These are phyloP conservation scores for Holcopasites calliopsidis DNA, from an alignment of 1,140 invertebrate genomes.

Conservation along the genomic window DNA sequence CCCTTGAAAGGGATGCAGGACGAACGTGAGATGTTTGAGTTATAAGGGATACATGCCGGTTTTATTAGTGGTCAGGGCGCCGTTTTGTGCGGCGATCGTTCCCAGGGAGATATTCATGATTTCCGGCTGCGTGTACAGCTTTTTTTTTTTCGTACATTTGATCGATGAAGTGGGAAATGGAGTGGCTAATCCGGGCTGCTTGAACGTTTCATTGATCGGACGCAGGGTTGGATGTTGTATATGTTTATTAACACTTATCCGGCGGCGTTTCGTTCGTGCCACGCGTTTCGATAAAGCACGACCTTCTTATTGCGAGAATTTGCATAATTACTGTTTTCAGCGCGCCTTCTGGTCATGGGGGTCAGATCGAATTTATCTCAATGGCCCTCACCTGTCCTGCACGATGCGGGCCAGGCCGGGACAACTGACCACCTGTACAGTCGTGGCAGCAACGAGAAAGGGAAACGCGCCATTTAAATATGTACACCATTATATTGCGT, in stretches of 20 bases:
- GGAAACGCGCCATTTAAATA: too few relatives aligned
- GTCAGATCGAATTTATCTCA: slow-evolving; percentile 79
- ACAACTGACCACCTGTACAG: slow-evolving; percentile 76
- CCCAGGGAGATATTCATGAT: not conserved
- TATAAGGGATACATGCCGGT: not conserved
- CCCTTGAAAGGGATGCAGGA: not conserved
- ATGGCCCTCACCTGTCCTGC: slow-evolving; percentile 77
- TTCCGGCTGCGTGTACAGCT: not conserved
- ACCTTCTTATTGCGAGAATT: slow-evolving; percentile 69
- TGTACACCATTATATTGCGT: too few relatives aligned
- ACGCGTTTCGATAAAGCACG: slow-evolving; percentile 29
- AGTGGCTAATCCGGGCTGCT: not conserved
- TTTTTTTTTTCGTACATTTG: not conserved
- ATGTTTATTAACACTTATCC: too few relatives aligned
- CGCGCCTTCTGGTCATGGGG: slow-evolving; percentile 72
- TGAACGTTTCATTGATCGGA: too few relatives aligned
- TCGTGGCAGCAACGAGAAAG: slow-evolving; percentile 55
- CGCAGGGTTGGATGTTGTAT: too few relatives aligned
- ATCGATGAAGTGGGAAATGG: not conserved
- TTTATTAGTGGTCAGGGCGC: slow-evolving; percentile 3
- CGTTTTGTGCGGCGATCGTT: not conserved
- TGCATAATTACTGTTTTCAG: slow-evolving; percentile 74
- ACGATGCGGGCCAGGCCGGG: slow-evolving; percentile 74
- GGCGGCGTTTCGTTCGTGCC: too few relatives aligned
- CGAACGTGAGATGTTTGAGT: slow-evolving; percentile 8